These are phyloP conservation scores for Listronotus oregonensis DNA, from an alignment of 1,140 invertebrate genomes.

Conservation along the genomic window DNA sequence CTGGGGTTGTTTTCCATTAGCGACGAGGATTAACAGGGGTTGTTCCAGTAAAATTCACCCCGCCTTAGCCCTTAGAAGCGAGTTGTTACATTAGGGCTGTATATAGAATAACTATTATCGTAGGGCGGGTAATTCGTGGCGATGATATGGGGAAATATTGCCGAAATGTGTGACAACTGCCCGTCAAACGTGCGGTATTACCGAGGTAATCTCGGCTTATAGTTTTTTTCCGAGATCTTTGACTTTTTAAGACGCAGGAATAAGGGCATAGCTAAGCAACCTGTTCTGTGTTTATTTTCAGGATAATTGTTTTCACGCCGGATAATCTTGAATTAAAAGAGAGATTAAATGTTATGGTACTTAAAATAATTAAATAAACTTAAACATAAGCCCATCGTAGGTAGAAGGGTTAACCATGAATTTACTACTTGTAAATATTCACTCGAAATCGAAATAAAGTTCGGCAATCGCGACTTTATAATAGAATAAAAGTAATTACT, in stretches of 20 bases:
- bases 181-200: constrained; percentile 29
- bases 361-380: not conserved
- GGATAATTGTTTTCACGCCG: constrained; percentile 15
- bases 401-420: no score
- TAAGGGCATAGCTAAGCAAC: constrained; percentile 20
- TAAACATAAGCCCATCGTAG: no score
- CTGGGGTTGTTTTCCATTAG: constrained; percentile 54
- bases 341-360: no score
- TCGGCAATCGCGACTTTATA: no score
- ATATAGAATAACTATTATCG: constrained; percentile 37
- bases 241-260: constrained; percentile 34
- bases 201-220: constrained; percentile 34
- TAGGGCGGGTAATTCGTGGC: constrained; percentile 26
- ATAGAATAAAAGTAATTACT: no score
- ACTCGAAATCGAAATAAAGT: no score
- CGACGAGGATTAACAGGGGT: constrained; percentile 52
- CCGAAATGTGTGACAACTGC: constrained; percentile 28
- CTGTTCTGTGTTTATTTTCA: constrained; percentile 32
- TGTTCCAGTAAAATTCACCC: constrained; percentile 50
- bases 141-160: constrained; percentile 29
- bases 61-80: constrained; percentile 42
- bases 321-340: constrained; percentile 9
- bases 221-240: constrained; percentile 32
- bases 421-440: no score
- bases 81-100: constrained; percentile 7